These are phyloP conservation scores for Plebejus melissa DNA, from an alignment of 2,888 invertebrate species.

Conservation along the genomic window DNA sequence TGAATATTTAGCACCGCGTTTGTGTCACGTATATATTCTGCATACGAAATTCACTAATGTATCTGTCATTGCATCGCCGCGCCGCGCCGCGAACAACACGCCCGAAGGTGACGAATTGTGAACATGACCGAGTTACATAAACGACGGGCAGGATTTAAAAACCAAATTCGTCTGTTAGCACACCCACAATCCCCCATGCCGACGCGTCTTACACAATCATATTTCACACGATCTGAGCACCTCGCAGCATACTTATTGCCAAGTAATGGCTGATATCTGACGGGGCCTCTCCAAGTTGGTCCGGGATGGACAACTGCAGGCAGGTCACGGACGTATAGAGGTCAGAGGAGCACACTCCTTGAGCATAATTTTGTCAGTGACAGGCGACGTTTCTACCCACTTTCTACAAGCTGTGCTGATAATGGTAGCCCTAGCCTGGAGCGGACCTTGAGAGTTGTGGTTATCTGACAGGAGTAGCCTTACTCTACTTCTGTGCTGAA, in stretches of 20 bases:
- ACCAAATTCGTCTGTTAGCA: conserved; percentile 16
- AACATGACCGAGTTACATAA: conserved; percentile 21
- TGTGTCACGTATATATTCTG: conserved; percentile 64
- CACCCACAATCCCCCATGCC: background rate
- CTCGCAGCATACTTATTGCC: conserved; percentile 1
- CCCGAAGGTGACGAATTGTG: conserved; percentile 17
- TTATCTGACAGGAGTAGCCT: too few relatives aligned
- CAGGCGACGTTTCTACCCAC: too few relatives aligned
- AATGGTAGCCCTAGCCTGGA: too few relatives aligned
- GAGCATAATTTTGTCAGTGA: too few relatives aligned
- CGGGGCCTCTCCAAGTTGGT: background rate
- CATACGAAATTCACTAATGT: conserved; percentile 54
- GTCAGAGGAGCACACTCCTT: too few relatives aligned
- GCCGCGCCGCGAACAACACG: conserved; percentile 41
- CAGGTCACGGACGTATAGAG: too few relatives aligned
- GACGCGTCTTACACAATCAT: background rate
- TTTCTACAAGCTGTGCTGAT: too few relatives aligned
- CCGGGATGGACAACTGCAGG: background rate
- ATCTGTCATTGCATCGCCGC: conserved; percentile 49
- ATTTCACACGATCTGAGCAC: background rate
- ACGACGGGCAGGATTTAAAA: background rate
- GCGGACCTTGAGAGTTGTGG: too few relatives aligned
- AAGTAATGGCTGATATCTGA: background rate
- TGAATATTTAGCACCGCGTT: conserved; percentile 58
- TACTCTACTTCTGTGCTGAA: too few relatives aligned